phyloP scores from a whole-genome alignment of 30 jellyfish, hydroid and myxozoan species.

The Nemopilema nomurai region DNA sequence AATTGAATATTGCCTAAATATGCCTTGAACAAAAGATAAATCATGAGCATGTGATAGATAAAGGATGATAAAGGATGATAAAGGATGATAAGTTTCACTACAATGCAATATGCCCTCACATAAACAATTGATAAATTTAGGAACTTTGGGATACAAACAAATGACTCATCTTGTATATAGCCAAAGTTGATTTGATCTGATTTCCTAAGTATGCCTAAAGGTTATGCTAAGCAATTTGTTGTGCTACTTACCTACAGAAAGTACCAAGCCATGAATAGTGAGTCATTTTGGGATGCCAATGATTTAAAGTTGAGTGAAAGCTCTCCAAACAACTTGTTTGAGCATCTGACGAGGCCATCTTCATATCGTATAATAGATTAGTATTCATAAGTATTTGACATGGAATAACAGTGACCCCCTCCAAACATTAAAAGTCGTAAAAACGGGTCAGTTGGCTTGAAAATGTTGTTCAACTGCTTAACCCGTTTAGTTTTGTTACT shows the following conservation, averaged over 20 bases:
- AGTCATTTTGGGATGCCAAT: constrained; percentile 16
- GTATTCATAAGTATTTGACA: neutral
- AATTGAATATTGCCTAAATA: constrained; percentile 26
- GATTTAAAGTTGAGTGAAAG: constrained; percentile 9
- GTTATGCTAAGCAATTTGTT: neutral
- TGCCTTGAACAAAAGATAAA: constrained; percentile 8
- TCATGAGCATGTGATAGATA: neutral
- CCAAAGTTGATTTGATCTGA: too few relatives aligned
- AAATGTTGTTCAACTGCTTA: too few relatives aligned
- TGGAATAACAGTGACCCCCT: too few relatives aligned
- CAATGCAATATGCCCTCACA: neutral
- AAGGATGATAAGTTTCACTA: too few relatives aligned
- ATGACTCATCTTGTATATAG: neutral
- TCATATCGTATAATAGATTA: neutral
- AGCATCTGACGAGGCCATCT: constrained; percentile 8
- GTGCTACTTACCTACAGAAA: constrained; percentile 12
- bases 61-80: too few relatives aligned
- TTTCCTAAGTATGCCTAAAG: neutral
- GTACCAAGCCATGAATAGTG: constrained; percentile 25
- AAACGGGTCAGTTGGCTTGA: too few relatives aligned
- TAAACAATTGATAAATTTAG: neutral
- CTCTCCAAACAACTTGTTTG: constrained; percentile 17
- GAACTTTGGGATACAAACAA: neutral
- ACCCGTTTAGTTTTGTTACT: too few relatives aligned
- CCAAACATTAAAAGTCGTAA: too few relatives aligned